phyloP scores from a whole-genome alignment of 2,113 vertebrate genomes.

The Ivindomyrus marchei region DNA sequence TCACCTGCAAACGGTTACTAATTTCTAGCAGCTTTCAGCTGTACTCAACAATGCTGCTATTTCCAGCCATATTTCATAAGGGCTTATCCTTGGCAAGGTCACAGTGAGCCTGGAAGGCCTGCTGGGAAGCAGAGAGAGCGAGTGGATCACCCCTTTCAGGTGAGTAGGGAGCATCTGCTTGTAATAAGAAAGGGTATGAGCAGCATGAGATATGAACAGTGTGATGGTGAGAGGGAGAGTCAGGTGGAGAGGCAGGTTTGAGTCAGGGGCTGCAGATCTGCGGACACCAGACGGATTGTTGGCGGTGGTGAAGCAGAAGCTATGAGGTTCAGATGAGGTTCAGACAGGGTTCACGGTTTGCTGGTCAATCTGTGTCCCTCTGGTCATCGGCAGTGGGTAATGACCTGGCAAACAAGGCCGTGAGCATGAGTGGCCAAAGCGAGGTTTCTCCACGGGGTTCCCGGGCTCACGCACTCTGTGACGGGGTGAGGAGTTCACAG shows the following conservation, averaged over 20 bases:
- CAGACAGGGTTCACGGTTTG: background rate
- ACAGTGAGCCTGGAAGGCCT: background rate
- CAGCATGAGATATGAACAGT: background rate
- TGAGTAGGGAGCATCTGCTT: background rate
- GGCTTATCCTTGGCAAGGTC: background rate
- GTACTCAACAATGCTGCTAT: background rate
- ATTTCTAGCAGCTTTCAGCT: background rate
- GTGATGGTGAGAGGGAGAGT: background rate
- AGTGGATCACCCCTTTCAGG: background rate
- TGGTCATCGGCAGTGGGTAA: background rate
- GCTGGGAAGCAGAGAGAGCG: background rate
- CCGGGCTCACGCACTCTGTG: background rate
- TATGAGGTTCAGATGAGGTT: background rate
- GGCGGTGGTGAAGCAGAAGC: background rate
- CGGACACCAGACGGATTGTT: background rate
- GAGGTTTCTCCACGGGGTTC: background rate
- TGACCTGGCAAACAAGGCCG: background rate
- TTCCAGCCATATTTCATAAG: background rate
- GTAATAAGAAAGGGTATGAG: background rate
- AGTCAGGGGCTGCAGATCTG: background rate
- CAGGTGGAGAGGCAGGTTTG: background rate
- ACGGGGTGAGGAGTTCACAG: background rate
- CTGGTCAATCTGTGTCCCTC: background rate
- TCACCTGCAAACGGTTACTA: background rate
- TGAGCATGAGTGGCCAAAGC: background rate